Conservation (phyloP, 1,140 invertebrate genomes). For the Triops cancriformis region DNA sequence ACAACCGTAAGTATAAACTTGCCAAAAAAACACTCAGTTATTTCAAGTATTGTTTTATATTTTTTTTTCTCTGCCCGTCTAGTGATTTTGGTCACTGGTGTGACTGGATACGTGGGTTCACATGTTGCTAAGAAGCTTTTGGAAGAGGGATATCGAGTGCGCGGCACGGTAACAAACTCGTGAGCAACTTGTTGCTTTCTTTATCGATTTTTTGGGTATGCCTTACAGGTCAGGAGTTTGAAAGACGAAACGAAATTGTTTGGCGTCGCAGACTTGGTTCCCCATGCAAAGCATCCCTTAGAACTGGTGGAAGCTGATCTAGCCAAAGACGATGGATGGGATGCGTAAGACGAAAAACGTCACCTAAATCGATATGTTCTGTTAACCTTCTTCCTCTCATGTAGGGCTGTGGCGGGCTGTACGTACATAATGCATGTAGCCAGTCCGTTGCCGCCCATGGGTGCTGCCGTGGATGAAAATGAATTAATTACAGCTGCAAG, state of each 20-base stretch:
- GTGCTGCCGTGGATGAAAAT: background rate
- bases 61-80: background rate
- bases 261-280: background rate
- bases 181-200: background rate
- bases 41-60: background rate
- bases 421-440: background rate
- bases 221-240: background rate
- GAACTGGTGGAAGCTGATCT: background rate
- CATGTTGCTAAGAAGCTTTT: background rate
- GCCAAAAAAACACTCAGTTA: background rate
- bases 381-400: background rate
- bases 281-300: background rate
- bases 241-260: background rate
- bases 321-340: background rate
- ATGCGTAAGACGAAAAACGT: background rate
- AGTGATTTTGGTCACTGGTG: background rate
- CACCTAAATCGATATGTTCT: background rate
- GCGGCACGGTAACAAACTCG: background rate
- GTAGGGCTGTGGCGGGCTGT: background rate
- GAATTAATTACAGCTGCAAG: conserved; percentile 1
- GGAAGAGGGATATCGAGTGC: background rate
- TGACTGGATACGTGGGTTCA: background rate
- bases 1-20: background rate
- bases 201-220: background rate
- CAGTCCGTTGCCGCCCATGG: background rate